Evolutionary conservation across 2,888 invertebrate species (phyloP).

Genomic region (Suillia variegata): DNA sequence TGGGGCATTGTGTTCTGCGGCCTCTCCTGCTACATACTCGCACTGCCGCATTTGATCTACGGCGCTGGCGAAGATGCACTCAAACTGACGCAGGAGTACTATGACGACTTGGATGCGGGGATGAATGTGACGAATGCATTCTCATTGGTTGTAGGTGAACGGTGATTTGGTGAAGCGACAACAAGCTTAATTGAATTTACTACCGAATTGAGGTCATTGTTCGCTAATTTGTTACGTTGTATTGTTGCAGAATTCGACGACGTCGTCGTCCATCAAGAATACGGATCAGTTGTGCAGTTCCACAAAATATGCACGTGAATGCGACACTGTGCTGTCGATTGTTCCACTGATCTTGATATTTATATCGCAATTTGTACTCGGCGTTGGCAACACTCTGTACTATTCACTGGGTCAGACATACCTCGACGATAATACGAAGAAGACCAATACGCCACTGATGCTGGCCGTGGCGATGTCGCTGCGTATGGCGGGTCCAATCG

Average conservation of each 20-base stretch:
- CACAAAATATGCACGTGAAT: slow-evolving; percentile 53
- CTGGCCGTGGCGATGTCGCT: slow-evolving; percentile 61
- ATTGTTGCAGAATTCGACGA: slow-evolving; percentile 36
- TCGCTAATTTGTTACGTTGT: neutral
- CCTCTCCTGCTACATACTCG: slow-evolving; percentile 67
- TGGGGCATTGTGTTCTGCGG: slow-evolving; percentile 69
- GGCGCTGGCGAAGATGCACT: slow-evolving; percentile 65
- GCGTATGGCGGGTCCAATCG: slow-evolving; percentile 63
- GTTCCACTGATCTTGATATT: slow-evolving; percentile 68
- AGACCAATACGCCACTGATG: slow-evolving; percentile 69
- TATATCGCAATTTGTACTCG: slow-evolving; percentile 71
- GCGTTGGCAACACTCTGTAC: slow-evolving; percentile 71
- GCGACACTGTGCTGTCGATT: slow-evolving; percentile 62
- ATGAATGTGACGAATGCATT: slow-evolving; percentile 23
- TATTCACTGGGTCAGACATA: slow-evolving; percentile 72
- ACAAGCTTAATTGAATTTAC: neutral
- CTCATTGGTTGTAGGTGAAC: slow-evolving; percentile 46
- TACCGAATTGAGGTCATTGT: slow-evolving; percentile 1
- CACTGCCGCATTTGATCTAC: slow-evolving; percentile 68
- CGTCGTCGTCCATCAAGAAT: too few relatives aligned
- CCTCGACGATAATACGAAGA: slow-evolving; percentile 72
- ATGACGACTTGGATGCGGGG: slow-evolving; percentile 34
- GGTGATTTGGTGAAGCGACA: slow-evolving; percentile 10
- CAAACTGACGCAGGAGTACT: slow-evolving; percentile 58
- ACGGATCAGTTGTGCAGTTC: slow-evolving; percentile 48